phyloP scores from a whole-genome alignment of 2,113 vertebrate genomes.

The Microcebus tavaratra region DNA sequence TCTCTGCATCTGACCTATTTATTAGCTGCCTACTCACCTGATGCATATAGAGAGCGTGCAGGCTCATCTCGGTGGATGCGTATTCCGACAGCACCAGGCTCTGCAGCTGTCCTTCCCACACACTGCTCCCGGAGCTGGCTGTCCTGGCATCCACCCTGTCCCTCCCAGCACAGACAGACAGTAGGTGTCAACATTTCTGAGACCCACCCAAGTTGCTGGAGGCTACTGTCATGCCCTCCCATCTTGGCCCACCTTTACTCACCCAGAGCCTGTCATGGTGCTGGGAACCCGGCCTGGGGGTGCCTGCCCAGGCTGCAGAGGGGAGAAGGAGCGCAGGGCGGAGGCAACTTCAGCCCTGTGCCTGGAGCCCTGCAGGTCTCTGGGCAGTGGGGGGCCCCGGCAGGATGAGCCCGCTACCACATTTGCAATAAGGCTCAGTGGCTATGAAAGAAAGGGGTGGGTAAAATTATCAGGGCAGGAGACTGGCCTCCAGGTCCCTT shows the following conservation, averaged over 20 bases:
- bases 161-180: constrained; percentile 37
- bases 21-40: constrained; percentile 87
- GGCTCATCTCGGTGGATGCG: constrained; percentile 98
- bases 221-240: not conserved
- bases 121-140: constrained; percentile 96
- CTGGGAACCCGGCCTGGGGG: constrained; percentile 79
- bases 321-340: constrained; percentile 94
- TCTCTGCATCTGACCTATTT: not conserved
- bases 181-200: constrained; percentile 9
- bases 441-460: constrained; percentile 82
- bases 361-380: constrained; percentile 88
- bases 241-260: constrained; percentile 65
- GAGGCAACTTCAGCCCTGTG: constrained; percentile 91
- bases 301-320: constrained; percentile 88
- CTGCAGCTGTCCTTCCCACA: constrained; percentile 96
- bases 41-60: constrained; percentile 98
- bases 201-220: not conserved
- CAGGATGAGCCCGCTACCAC: constrained; percentile 90
- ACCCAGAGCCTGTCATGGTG: constrained; percentile 93
- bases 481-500: not conserved
- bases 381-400: constrained; percentile 87
- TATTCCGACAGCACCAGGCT: constrained; percentile 97
- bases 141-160: constrained; percentile 92
- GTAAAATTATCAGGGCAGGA: not conserved
- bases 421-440: constrained; percentile 95